phyloP scores from a whole-genome alignment of 2,797 vertebrate species.

The Siniperca undulata region DNA sequence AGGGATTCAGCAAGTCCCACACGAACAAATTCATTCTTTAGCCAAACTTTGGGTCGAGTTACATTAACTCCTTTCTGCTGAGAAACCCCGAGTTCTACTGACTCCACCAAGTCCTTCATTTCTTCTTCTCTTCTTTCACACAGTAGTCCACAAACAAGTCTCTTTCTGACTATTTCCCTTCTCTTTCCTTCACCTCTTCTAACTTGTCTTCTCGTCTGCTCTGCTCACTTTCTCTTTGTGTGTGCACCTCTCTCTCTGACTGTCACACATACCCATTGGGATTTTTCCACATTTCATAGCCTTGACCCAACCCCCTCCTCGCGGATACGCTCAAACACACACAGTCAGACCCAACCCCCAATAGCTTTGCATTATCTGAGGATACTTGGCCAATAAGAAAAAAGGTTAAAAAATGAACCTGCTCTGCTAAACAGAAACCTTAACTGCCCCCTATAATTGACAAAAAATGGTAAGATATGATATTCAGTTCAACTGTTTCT shows the following conservation, averaged over 20 bases:
- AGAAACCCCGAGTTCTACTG: constrained; percentile 61
- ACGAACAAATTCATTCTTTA: constrained; percentile 76
- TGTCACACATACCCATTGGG: constrained; percentile 42
- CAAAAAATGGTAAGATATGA: neutral
- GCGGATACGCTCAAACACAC: constrained; percentile 9
- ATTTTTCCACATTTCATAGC: constrained; percentile 54
- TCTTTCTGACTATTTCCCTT: neutral
- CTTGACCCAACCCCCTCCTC: constrained; percentile 29
- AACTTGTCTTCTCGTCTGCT: neutral
- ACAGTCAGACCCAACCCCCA: constrained; percentile 40
- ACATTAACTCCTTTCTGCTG: constrained; percentile 30
- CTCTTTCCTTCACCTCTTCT: constrained; percentile 1
- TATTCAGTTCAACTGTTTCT: neutral
- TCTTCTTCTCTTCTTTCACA: constrained; percentile 13
- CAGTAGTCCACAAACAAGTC: constrained; percentile 25
- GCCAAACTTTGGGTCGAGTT: constrained; percentile 53
- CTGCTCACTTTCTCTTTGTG: constrained; percentile 11
- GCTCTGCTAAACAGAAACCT: neutral
- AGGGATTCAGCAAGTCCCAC: constrained; percentile 88
- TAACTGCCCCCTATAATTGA: neutral
- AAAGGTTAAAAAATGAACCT: neutral
- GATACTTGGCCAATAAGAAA: constrained; percentile 3
- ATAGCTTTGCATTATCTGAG: constrained; percentile 29
- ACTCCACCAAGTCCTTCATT: constrained; percentile 68
- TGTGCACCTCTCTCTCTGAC: neutral